Percentiles rank a stretch among this genome's conserved stretches.
phyloP scores from a whole-genome alignment of 2,113 vertebrate species.

The Ochotona curzoniae region DNA sequence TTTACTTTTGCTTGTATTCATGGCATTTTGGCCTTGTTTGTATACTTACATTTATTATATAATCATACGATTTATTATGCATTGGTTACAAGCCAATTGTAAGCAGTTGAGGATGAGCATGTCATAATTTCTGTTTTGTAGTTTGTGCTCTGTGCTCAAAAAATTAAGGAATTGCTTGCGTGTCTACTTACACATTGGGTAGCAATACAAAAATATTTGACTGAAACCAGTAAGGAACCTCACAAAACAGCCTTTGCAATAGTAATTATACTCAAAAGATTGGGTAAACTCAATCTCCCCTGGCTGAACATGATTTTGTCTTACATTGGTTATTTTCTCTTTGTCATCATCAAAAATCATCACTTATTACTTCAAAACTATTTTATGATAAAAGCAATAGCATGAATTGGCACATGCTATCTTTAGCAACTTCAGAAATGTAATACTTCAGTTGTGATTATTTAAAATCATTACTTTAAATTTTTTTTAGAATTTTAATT shows the following conservation, averaged over 20 bases:
- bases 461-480: background rate
- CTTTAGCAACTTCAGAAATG: background rate
- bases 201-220: background rate
- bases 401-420: background rate
- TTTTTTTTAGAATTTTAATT: too few species aligned
- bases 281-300: background rate
- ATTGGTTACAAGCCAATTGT: background rate
- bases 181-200: background rate
- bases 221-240: background rate
- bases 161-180: background rate
- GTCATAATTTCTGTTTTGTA: background rate
- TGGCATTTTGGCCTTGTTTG: background rate
- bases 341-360: background rate
- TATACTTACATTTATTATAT: background rate
- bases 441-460: background rate
- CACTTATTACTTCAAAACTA: background rate
- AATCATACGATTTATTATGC: background rate
- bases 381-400: background rate
- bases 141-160: background rate
- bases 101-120: background rate
- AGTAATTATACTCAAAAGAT: background rate
- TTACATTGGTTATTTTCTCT: background rate
- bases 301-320: background rate
- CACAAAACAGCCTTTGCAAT: background rate
- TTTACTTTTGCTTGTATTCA: background rate